Conservation (phyloP, 2,888 invertebrate genomes). For the Brachylomia viminalis region DNA sequence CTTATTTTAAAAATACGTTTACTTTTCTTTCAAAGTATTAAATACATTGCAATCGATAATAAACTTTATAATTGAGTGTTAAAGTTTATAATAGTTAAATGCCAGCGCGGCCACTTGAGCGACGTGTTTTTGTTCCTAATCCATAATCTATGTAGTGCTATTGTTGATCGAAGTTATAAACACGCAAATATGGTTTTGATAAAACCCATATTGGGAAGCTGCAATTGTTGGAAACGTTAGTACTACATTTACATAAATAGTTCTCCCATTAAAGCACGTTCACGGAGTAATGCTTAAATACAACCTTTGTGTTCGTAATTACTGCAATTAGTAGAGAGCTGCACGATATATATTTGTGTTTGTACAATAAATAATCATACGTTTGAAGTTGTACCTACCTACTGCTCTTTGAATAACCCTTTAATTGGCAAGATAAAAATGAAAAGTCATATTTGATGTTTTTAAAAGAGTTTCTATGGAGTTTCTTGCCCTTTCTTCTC, state of each 20-base stretch:
- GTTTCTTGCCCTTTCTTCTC: neutral
- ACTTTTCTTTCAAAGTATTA: no score
- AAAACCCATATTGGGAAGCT: slow-evolving; percentile 3
- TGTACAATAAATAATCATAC: slow-evolving; percentile 3
- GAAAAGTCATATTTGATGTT: neutral
- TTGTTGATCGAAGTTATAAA: no score
- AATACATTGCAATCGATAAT: no score
- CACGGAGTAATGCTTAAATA: slow-evolving; percentile 7
- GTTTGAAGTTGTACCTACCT: slow-evolving; percentile 3
- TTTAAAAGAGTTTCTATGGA: neutral
- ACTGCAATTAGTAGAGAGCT: slow-evolving; percentile 40
- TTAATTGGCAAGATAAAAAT: neutral
- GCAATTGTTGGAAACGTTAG: slow-evolving; percentile 5
- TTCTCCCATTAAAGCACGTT: slow-evolving; percentile 23
- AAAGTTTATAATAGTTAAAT: no score
- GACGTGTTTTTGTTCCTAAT: no score
- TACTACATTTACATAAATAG: slow-evolving; percentile 32
- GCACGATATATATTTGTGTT: slow-evolving; percentile 31
- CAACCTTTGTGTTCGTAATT: slow-evolving; percentile 33
- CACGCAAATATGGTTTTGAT: neutral
- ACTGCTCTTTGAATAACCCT: neutral
- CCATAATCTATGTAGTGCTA: no score
- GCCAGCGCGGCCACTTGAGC: no score
- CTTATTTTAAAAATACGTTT: no score
- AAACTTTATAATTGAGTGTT: no score